Evolutionary conservation across 2,888 invertebrate genomes (phyloP), one percentile per base, ranked within the genome.

Genomic region (Pasiphila rectangulata): DNA sequence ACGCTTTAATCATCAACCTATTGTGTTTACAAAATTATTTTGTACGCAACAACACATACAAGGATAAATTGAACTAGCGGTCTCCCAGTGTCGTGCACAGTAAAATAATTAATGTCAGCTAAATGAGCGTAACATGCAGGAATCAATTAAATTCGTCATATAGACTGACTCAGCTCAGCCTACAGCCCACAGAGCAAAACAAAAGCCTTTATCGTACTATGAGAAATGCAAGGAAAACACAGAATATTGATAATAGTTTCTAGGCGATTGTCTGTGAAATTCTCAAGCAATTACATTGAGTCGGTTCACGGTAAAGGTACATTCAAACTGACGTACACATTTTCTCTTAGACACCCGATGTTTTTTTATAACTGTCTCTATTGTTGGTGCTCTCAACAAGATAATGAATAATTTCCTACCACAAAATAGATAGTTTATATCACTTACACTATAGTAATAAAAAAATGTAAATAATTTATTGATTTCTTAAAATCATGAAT

Each of bases 121-220:
- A 74, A 80, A 82, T 67, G 66, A 77, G 78, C 77, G 75, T 78
- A 67, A 71, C 83, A 82, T 79, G 80, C 79, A 69, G 73, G 76
- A 83, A 83, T 82, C 79, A 81, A 49, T 49, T 44, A 49, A 44
- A 72, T 83, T 81, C 83, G 82, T 85, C 83, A 83, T 79, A 76
- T 72, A 59, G 57, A 62, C 72, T 83, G 84, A 85, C 77, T 83
- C 81, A 85, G 32, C 17, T 10, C 10, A 2, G 32, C 16, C 58
- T 55, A 15, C 12, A 38, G 3, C 51, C 43, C 5, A 17, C 50
- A 40, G 39, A 27, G 25, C 59, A 63, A 68, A 69, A 77, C 77
- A 74, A 75, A 69, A 66, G 64, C 60, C 53, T 57, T 59, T 62
- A 48, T 64, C 57, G 54, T 59, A 69, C 63, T 67, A 64, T 65